phyloP scores from a whole-genome alignment of 2,888 invertebrate genomes.

The Athrips mouffetella region DNA sequence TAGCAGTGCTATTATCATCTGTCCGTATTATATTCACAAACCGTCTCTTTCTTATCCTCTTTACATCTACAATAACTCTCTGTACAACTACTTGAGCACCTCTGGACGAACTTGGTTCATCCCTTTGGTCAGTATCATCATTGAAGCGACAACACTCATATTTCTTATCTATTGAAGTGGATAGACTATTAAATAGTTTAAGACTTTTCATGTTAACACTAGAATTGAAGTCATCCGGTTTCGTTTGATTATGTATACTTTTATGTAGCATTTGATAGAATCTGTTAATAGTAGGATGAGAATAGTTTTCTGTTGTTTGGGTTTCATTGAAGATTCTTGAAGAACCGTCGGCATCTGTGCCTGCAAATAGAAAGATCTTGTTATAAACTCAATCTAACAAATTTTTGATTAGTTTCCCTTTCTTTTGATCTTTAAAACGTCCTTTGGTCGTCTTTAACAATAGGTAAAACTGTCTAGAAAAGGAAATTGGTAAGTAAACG shows the following conservation, averaged over 20 bases:
- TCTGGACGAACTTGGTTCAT: constrained; percentile 30
- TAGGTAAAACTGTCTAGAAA: no score
- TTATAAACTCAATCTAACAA: not conserved
- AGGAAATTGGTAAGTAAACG: no score
- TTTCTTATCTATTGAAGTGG: constrained; percentile 29
- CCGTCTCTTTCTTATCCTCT: constrained; percentile 48
- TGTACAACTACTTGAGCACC: constrained; percentile 44
- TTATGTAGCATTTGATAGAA: constrained; percentile 67
- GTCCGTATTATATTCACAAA: constrained; percentile 47
- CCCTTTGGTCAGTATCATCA: constrained; percentile 19
- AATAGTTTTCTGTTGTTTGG: constrained; percentile 34
- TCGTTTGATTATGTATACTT: constrained; percentile 46
- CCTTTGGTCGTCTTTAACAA: no score
- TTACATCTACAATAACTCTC: constrained; percentile 31
- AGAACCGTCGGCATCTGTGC: constrained; percentile 57
- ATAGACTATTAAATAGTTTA: constrained; percentile 5
- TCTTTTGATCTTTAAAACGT: no score
- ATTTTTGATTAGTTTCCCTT: not conserved
- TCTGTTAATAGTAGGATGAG: constrained; percentile 61
- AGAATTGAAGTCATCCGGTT: constrained; percentile 46
- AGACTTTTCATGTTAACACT: constrained; percentile 34
- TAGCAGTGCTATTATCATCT: constrained; percentile 35
- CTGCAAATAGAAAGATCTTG: constrained; percentile 35
- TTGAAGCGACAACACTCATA: constrained; percentile 38
- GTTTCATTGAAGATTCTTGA: constrained; percentile 47